Base-by-base conservation (phyloP, 2,113 vertebrate species). In the Anolis carolinensis region DNA sequence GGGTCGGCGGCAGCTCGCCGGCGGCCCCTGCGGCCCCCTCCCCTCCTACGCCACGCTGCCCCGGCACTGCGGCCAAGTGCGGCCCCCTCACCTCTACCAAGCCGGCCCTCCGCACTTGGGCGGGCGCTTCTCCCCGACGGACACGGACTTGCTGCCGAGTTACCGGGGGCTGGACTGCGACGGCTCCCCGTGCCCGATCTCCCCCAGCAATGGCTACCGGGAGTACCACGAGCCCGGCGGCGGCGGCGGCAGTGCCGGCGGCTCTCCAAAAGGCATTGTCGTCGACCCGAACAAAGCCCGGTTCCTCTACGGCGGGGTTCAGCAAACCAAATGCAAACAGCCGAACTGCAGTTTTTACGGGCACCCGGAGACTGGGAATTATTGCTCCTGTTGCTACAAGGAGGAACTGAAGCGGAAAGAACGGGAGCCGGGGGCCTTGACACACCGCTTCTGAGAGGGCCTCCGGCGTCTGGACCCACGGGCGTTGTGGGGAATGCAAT, bases 361-460 rank as follows among this genome's bases (percentile, higher is more conserved):
- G 89, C 98, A 98, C 89, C 98, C 98, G 0, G 98, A 99, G 90
- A 99, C 98, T 0, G 97, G 98, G 89, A 97, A 99, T 95, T 99
- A 98, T 95, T 99, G 98, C 91, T 99, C 98, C 63, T 99, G 96
- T 95, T 99, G 98, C 91, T 99, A 98, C 93, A 94, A 95, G 52
- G 98, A 98, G 36, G 98, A 98, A 96, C 92, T 98, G 94, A 97
- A 95, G 89, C 96, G 96, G 93, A 95, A 96, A 92, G 97, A 97
- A 83, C 75, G 95, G 1, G 96, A 96, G 32, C 90, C 82, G 0
- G 97, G 98, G 55, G 91, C 97, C 0, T 89, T 94, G 85, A 95
- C 97, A 79, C 98, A 98, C 94, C 93, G 97, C 94, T 98, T 99
- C 96, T 99, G 96, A 98, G 27, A 20, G 30, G n/a, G 3, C 1